These are phyloP conservation scores for Morone saxatilis DNA, from an alignment of 2,113 vertebrate species.

Conservation along the genomic window DNA sequence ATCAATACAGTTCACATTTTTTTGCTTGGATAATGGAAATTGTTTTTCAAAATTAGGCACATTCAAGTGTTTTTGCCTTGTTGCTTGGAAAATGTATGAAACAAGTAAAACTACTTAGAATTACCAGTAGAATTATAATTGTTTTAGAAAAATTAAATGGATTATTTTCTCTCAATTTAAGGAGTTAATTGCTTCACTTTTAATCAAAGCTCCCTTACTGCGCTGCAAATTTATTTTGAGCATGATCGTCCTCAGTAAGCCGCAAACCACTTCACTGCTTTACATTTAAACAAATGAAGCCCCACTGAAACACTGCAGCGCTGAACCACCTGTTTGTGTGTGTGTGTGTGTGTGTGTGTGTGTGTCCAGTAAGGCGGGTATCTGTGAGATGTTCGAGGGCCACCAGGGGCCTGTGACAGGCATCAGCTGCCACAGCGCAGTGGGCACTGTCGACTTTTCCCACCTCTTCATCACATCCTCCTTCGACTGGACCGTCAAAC, in stretches of 20 bases:
- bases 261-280: background rate
- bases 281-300: background rate
- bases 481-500: constrained; percentile 98
- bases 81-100: background rate
- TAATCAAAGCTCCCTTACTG: background rate
- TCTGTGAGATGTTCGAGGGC: constrained; percentile 97
- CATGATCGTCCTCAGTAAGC: background rate
- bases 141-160: background rate
- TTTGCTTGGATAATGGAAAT: background rate
- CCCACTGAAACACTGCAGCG: background rate
- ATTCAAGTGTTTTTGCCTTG: background rate
- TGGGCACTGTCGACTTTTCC: constrained; percentile 95
- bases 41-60: background rate
- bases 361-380: constrained; percentile 93
- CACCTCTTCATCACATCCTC: constrained; percentile 98
- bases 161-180: constrained; percentile 1
- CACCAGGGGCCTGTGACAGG: constrained; percentile 98
- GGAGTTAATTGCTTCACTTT: background rate
- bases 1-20: no score
- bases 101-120: background rate
- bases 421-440: constrained; percentile 96
- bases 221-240: background rate
- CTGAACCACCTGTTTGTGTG: background rate
- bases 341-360: no score
- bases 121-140: background rate